Conservation (phyloP, 2,797 vertebrate species). For the Myripristis jacobus region DNA sequence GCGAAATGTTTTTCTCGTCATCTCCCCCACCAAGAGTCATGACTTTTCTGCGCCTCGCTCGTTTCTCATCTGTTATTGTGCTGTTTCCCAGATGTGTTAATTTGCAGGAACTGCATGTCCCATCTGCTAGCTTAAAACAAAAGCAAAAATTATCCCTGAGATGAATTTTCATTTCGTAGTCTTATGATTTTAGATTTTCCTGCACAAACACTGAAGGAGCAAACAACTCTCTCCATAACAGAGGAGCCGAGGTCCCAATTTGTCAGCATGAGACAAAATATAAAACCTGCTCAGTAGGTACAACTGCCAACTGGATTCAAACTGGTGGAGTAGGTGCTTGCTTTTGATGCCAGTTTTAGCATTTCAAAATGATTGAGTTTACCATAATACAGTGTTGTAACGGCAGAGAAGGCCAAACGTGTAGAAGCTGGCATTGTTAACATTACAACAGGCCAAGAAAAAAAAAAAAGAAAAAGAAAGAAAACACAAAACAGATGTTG, state of each 20-base stretch:
- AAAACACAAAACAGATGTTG: constrained; percentile 51
- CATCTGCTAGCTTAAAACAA: background rate
- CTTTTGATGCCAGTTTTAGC: constrained; percentile 5
- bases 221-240: background rate
- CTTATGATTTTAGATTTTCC: no score
- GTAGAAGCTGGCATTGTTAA: background rate
- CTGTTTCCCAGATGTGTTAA: background rate
- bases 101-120: background rate
- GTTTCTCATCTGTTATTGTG: background rate
- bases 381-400: background rate
- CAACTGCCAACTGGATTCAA: background rate
- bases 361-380: constrained; percentile 4
- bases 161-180: no score
- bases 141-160: background rate
- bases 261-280: background rate
- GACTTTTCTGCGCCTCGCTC: background rate
- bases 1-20: constrained; percentile 22
- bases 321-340: background rate
- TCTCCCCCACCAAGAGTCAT: background rate
- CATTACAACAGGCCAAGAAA: constrained; percentile 16
- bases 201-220: background rate
- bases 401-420: background rate
- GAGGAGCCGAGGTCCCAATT: background rate
- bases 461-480: no score
- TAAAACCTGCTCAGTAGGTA: background rate